A percentile compares a stretch with the other conserved stretches of the same genome.
These are phyloP conservation scores for Anoura caudifer DNA, from an alignment of 2,113 vertebrate genomes.

Conservation along the genomic window DNA sequence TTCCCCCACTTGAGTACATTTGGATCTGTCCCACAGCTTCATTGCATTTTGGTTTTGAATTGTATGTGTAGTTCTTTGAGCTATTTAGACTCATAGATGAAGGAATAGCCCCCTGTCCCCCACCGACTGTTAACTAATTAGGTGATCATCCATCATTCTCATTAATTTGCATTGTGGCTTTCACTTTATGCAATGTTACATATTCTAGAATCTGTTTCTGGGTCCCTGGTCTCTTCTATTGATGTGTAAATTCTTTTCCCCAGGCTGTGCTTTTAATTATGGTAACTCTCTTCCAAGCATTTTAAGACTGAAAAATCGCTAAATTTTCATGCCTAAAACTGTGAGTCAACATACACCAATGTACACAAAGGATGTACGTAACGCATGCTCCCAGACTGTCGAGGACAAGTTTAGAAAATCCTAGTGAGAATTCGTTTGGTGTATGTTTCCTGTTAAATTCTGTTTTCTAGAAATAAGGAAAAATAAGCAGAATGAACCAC, in stretches of 20 bases:
- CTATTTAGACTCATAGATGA: too few species aligned
- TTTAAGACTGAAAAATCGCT: not conserved
- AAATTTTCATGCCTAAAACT: not conserved
- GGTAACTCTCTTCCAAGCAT: not conserved
- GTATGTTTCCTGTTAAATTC: not conserved
- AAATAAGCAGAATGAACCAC: not conserved
- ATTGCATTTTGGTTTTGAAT: not conserved
- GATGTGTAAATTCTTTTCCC: not conserved
- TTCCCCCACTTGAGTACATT: not conserved
- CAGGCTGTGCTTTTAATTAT: not conserved
- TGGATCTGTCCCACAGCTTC: not conserved
- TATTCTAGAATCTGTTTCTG: not conserved
- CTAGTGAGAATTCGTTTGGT: not conserved
- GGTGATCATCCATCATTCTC: not conserved
- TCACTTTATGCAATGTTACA: accelerated
- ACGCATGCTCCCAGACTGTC: not conserved
- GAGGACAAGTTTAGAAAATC: not conserved
- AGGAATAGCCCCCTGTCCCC: not conserved
- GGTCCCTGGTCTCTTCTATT: not conserved
- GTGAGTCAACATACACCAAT: not conserved
- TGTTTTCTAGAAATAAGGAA: not conserved
- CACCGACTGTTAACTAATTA: not conserved
- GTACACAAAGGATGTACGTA: not conserved
- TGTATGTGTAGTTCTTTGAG: not conserved
- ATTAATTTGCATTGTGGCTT: not conserved